Evolutionary conservation across 2,888 invertebrate species (phyloP).

Genomic region (Macrosiphum euphorbiae): DNA sequence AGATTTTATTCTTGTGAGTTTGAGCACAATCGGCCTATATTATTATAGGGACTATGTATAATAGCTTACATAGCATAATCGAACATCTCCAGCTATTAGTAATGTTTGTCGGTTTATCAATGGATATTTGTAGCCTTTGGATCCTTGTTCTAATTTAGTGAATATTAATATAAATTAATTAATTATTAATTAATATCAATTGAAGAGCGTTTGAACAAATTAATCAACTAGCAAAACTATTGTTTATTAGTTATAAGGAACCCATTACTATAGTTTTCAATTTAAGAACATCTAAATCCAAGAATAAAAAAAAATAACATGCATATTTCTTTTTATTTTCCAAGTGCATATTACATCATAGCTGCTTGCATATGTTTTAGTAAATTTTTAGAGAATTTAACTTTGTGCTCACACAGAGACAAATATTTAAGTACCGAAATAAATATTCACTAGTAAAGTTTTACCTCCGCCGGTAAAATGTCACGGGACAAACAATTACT

Average conservation of each 20-base stretch:
- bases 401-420: background rate
- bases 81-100: too few species aligned
- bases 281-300: background rate
- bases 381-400: background rate
- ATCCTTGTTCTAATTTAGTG: background rate
- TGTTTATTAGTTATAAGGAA: background rate
- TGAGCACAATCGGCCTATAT: background rate
- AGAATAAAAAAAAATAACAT: background rate
- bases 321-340: background rate
- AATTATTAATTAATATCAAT: too few species aligned
- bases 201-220: background rate
- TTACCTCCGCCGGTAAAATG: background rate
- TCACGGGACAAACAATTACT: background rate
- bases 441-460: constrained; percentile 2
- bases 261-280: background rate
- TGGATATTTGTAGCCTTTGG: background rate
- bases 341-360: background rate
- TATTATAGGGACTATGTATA: too few species aligned
- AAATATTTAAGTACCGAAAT: background rate
- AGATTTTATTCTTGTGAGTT: background rate
- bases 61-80: too few species aligned
- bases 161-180: background rate
- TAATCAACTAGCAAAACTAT: background rate
- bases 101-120: too few species aligned
- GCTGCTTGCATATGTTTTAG: background rate